phyloP scores from a whole-genome alignment of 1,140 invertebrate genomes.

The Stenopsyche tienmushanensis region DNA sequence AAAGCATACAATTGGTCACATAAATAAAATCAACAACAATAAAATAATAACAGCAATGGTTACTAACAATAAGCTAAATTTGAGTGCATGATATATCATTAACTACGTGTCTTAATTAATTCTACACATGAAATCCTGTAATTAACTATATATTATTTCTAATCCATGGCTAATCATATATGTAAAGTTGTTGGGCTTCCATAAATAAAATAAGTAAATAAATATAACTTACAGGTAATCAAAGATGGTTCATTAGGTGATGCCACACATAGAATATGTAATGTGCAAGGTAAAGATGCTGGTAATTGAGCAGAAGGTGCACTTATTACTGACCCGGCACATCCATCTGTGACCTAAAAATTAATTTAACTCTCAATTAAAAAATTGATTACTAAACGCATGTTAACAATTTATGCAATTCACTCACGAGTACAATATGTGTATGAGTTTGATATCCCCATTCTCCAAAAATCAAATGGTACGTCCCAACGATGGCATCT shows the following conservation, averaged over 20 bases:
- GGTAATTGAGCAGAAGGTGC: not conserved
- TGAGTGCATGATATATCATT: too few relatives aligned
- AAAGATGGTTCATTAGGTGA: slow-evolving; percentile 32
- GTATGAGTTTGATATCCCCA: slow-evolving; percentile 82
- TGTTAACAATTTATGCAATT: not conserved
- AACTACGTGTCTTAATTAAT: too few relatives aligned
- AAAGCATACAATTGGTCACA: not conserved
- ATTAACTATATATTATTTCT: not conserved
- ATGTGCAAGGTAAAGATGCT: slow-evolving; percentile 30
- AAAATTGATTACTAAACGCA: not conserved
- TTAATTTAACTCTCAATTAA: too few relatives aligned
- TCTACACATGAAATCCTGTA: not conserved
- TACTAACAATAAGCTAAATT: too few relatives aligned
- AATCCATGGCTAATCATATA: not conserved
- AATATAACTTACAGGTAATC: slow-evolving; percentile 26
- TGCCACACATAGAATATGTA: slow-evolving; percentile 30
- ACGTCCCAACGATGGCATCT: slow-evolving; percentile 72
- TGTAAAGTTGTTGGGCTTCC: too few relatives aligned
- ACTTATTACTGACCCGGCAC: slow-evolving; percentile 5
- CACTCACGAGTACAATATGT: slow-evolving; percentile 62
- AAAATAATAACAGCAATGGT: too few relatives aligned
- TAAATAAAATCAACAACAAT: slow-evolving; percentile 1
- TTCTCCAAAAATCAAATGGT: slow-evolving; percentile 74
- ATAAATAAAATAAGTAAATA: too few relatives aligned
- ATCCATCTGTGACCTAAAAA: slow-evolving; percentile 37